Evolutionary conservation across 1,140 invertebrate species (phyloP).

Genomic region (Drosophila kohkoa): DNA sequence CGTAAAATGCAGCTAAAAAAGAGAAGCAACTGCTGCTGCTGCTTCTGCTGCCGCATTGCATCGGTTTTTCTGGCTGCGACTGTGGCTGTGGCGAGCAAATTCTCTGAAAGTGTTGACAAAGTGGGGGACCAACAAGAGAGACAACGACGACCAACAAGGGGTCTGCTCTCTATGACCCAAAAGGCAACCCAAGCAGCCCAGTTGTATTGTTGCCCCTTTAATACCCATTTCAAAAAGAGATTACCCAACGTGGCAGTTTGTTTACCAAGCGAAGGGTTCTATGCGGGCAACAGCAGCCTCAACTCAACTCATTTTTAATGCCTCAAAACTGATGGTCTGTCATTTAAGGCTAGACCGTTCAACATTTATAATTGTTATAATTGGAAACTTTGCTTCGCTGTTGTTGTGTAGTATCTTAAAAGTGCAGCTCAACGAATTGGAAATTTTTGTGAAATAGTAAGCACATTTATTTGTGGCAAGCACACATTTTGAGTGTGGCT

Average conservation of each 20-base stretch:
- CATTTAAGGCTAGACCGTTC: conserved; percentile 9
- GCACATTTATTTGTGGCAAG: neutral
- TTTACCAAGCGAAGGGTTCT: neutral
- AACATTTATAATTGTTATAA: conserved; percentile 37
- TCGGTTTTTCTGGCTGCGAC: conserved; percentile 47
- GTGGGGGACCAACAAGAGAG: conserved; percentile 36
- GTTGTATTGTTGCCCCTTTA: conserved; percentile 40
- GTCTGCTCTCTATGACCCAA: conserved; percentile 16
- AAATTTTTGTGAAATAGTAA: neutral
- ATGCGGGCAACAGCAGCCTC: conserved; percentile 17
- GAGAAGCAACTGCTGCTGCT: conserved; percentile 35
- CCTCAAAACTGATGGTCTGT: conserved; percentile 27
- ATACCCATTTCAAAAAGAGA: conserved; percentile 64
- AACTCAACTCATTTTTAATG: conserved; percentile 26
- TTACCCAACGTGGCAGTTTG: conserved; percentile 52
- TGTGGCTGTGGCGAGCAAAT: conserved; percentile 46
- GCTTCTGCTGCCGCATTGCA: conserved; percentile 45
- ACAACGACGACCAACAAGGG: neutral
- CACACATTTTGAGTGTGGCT: neutral
- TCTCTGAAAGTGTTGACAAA: conserved; percentile 71
- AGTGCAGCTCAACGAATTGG: conserved; percentile 13
- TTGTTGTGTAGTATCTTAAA: conserved; percentile 3
- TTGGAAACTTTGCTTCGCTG: neutral
- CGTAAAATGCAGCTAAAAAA: conserved; percentile 53
- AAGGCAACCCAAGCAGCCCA: neutral